phyloP scores from a whole-genome alignment of 2,888 invertebrate species.

The Sicus ferrugineus region DNA sequence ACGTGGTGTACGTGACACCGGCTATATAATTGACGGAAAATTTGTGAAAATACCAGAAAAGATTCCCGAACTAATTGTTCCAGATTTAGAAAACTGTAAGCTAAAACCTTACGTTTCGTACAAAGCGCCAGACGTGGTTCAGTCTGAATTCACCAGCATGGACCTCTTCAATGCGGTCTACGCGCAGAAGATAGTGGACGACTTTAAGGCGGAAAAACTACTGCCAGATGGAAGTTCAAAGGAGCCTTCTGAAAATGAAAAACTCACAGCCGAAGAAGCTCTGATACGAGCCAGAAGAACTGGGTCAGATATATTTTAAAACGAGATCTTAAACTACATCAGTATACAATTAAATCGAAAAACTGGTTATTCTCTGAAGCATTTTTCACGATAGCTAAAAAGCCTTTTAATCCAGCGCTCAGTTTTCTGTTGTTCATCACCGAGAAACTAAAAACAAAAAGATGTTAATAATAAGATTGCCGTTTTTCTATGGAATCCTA shows the following conservation, averaged over 20 bases:
- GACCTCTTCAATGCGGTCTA: conserved; percentile 85
- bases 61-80: conserved; percentile 92
- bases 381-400: conserved; percentile 72
- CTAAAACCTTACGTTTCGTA: conserved; percentile 96
- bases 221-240: conserved; percentile 73
- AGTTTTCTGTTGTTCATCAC: conserved; percentile 72
- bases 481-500: conserved; percentile 62
- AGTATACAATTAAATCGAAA: conserved; percentile 41
- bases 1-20: conserved; percentile 75
- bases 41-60: conserved; percentile 80
- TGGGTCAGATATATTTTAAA: conserved; percentile 80
- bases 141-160: conserved; percentile 83
- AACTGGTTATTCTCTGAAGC: conserved; percentile 34
- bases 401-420: conserved; percentile 81
- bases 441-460: conserved; percentile 69
- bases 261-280: conserved; percentile 77
- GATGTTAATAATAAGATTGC: background rate
- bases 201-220: conserved; percentile 76
- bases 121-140: conserved; percentile 75
- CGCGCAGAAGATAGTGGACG: conserved; percentile 77
- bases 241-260: conserved; percentile 78
- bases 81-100: conserved; percentile 82
- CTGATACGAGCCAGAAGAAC: conserved; percentile 74
- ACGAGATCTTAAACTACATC: conserved; percentile 36
- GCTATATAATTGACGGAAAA: conserved; percentile 67